Conservation (phyloP, 2,888 invertebrate genomes). For the Lasioglossum oenotherae region DNA sequence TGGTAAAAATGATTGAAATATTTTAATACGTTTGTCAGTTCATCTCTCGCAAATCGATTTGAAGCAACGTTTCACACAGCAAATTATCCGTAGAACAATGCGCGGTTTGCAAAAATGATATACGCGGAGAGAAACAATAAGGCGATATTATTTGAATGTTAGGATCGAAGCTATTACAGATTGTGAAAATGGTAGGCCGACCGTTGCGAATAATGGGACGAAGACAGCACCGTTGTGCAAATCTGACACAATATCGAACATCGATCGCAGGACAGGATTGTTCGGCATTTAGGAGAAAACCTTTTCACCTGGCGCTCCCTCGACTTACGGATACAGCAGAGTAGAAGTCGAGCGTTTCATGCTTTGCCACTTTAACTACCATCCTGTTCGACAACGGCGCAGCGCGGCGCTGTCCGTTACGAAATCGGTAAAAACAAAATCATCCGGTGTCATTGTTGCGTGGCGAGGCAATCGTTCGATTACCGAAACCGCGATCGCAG, state of each 20-base stretch:
- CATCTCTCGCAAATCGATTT: no score
- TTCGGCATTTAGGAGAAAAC: conserved; percentile 75
- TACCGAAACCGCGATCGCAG: conserved; percentile 17
- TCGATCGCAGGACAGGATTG: conserved; percentile 54
- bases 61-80: no score
- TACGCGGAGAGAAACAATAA: background rate
- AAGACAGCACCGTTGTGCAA: conserved; percentile 18
- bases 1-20: no score
- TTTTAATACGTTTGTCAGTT: no score
- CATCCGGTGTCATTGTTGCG: conserved; percentile 35
- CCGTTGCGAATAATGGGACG: background rate
- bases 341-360: conserved; percentile 51
- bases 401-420: background rate
- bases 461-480: conserved; percentile 39
- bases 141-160: background rate
- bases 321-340: conserved; percentile 35
- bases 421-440: conserved; percentile 50
- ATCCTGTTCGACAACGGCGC: conserved; percentile 5
- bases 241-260: conserved; percentile 33
- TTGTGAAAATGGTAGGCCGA: background rate
- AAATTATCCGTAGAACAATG: background rate
- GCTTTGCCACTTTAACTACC: conserved; percentile 30
- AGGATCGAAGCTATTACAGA: background rate
- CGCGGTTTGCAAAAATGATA: background rate
- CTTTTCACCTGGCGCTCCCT: conserved; percentile 74